Evolutionary conservation across 2,797 vertebrate species (phyloP).

Genomic region (Ctenopoma multispine): DNA sequence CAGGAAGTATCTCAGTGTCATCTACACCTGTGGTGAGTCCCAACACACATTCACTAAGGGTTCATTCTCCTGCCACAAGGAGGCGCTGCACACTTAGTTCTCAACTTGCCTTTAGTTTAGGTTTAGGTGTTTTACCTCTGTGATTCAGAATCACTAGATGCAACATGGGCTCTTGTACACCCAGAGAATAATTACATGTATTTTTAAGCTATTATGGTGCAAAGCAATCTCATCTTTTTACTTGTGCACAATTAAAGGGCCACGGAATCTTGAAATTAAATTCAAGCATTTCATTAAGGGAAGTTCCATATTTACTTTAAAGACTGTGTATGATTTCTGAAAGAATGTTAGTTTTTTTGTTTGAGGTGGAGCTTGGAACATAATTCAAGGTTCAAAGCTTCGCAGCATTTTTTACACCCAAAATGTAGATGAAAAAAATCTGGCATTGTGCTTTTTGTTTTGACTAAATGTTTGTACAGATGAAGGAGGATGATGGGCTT

Average conservation of each 20-base stretch:
- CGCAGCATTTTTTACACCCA: neutral
- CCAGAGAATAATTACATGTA: neutral
- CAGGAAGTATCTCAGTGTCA: slow-evolving; percentile 92
- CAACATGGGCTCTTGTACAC: neutral
- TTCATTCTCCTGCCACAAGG: slow-evolving; percentile 61
- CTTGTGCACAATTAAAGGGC: neutral
- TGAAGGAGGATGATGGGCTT: slow-evolving; percentile 44
- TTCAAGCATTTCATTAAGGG: neutral
- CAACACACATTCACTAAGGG: neutral
- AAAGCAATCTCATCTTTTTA: no score
- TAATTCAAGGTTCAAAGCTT: neutral
- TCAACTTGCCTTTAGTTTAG: neutral
- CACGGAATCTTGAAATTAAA: neutral
- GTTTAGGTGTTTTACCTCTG: neutral
- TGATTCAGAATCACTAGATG: neutral
- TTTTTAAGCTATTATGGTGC: neutral
- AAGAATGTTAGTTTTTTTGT: neutral
- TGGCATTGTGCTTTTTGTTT: slow-evolving; percentile 13
- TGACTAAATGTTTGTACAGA: slow-evolving; percentile 24
- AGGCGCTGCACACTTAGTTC: slow-evolving; percentile 59
- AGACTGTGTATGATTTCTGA: neutral
- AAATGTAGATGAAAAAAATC: neutral
- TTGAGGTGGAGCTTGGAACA: neutral
- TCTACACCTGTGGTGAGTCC: slow-evolving; percentile 92
- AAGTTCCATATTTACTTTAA: neutral